Base-by-base conservation (phyloP, 2,888 invertebrate species). In the Eupeodes latifasciatus region DNA sequence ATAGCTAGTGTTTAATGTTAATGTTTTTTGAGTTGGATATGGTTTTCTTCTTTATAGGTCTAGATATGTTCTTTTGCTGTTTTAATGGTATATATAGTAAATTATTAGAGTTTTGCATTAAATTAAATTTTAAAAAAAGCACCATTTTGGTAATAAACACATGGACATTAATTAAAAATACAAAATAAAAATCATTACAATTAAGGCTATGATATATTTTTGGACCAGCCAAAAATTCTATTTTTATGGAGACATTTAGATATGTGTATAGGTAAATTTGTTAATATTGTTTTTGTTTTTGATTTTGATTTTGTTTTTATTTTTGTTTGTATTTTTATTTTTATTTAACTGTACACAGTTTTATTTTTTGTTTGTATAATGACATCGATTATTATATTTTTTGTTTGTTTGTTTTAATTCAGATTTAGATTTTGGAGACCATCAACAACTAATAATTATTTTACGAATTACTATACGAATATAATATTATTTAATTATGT, bases 201-300 rank as follows among this genome's bases (percentile, higher is more conserved):
- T 16, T 44, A 27, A 14, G 44, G 19, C 49, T 87, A 76, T 71
- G 69, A 75, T 71, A 59, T 77, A 81, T 83, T 85, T 59, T 85
- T 88, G 88, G 88, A 51, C 88, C 88, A 88, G 88, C 88, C 88
- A 88, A 88, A 88, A 88, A 81, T 51, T 49, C 1, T 64, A 78
- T 78, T 59, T 34, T 75, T 64, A 61, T 14, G 62, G 59, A 81
- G 75, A 86, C 86, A 86, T 82, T 71, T 82, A 82, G 86, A 51
- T 67, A 7, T 66, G 16, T 67, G 53, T 72, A 14, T 51, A 14
- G 0, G 53, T 53, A 53, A 16, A 12, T 40, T 40, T 55, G 19
- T 11, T 14, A 3, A 14, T 57, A 4, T 16, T 53, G 11, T 67
- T 78, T 75, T 44, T 61, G 51, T 62, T 61, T 12, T 77, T 27